phyloP scores from a whole-genome alignment of 2,113 vertebrate species.

The Scatophagus argus region DNA sequence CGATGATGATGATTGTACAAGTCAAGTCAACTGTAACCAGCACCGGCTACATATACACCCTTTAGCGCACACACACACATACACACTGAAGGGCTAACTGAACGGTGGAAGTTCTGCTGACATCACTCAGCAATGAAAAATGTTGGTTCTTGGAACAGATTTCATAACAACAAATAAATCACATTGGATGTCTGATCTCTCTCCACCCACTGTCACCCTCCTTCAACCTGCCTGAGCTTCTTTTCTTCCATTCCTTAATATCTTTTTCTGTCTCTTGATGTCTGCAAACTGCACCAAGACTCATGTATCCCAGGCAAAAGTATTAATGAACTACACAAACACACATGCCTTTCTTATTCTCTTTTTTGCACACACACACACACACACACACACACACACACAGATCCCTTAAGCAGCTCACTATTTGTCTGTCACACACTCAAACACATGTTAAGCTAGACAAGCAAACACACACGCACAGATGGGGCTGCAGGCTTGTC shows the following conservation, averaged over 20 bases:
- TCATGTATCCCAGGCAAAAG: conserved; percentile 25
- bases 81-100: not conserved
- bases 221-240: not conserved
- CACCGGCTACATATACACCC: not conserved
- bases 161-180: conserved; percentile 57
- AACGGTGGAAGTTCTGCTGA: not conserved
- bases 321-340: conserved; percentile 40
- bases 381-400: not conserved
- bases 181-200: conserved; percentile 49
- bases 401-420: conserved; percentile 9
- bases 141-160: conserved; percentile 34
- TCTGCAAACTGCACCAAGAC: conserved; percentile 29
- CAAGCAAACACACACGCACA: not conserved
- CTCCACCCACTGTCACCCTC: conserved; percentile 37
- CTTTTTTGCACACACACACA: not conserved
- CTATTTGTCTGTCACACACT: not conserved
- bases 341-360: not conserved
- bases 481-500: not conserved
- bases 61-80: not conserved
- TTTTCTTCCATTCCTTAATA: conserved; percentile 17
- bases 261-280: conserved; percentile 27
- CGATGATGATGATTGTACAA: too few species aligned
- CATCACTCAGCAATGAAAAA: conserved; percentile 32
- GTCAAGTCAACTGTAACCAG: not conserved
- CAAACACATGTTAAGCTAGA: not conserved